These are phyloP conservation scores for Pygoscelis antarcticus DNA, from an alignment of 2,113 vertebrate species.

Conservation along the genomic window DNA sequence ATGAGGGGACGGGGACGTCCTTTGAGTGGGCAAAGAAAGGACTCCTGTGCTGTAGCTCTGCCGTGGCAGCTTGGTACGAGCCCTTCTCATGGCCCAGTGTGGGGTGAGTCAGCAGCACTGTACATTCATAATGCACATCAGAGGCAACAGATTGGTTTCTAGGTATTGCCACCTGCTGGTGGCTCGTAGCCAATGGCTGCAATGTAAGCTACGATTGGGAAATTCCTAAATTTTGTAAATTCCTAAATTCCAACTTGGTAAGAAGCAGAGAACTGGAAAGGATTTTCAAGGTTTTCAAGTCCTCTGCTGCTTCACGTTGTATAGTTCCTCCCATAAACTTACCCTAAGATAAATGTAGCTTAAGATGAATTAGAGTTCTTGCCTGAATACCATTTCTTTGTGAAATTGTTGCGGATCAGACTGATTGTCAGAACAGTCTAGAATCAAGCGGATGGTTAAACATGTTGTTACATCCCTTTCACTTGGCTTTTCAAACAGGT, in stretches of 20 bases:
- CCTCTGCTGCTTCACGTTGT: rapidly evolving
- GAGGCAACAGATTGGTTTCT: background rate
- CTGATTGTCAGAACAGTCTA: background rate
- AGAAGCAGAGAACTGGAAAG: background rate
- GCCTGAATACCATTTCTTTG: background rate
- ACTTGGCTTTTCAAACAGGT: background rate
- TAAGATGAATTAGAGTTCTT: background rate
- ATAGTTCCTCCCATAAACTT: background rate
- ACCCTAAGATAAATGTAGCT: background rate
- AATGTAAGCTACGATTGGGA: background rate
- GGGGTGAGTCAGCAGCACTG: background rate
- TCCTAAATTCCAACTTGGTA: background rate
- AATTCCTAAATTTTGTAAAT: background rate
- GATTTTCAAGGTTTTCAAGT: background rate
- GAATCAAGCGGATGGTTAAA: background rate
- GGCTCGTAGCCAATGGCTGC: background rate
- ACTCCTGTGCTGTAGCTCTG: background rate
- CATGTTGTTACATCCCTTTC: background rate
- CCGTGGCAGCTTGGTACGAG: background rate
- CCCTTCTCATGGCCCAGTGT: background rate
- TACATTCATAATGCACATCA: background rate
- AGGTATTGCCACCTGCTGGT: background rate
- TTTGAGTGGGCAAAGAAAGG: background rate
- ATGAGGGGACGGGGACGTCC: rapidly evolving
- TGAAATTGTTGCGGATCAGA: background rate